Conservation (phyloP, 2,113 vertebrate genomes). For the Diglossa brunneiventris region DNA sequence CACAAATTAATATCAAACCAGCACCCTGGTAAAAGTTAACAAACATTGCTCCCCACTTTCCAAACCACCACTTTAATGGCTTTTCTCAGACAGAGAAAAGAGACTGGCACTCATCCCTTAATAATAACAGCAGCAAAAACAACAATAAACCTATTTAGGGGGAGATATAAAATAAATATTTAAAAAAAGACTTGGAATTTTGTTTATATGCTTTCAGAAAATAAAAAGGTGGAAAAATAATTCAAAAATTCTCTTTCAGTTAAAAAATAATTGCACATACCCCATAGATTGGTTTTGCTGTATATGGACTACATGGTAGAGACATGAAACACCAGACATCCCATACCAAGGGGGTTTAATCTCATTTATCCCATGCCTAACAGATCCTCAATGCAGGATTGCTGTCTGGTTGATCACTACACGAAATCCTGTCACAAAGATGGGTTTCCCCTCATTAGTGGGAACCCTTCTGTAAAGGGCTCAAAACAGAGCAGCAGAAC, state of each 20-base stretch:
- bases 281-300: background rate
- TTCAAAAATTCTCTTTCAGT: background rate
- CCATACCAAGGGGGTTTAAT: background rate
- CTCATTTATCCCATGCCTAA: accelerated
- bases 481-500: background rate
- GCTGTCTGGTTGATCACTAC: accelerated
- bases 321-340: background rate
- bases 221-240: accelerated
- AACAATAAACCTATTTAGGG: background rate
- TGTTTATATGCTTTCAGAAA: background rate
- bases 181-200: background rate
- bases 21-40: accelerated
- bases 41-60: background rate
- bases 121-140: background rate
- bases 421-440: background rate
- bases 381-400: accelerated
- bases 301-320: background rate
- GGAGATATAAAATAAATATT: background rate
- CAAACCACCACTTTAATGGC: background rate
- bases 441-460: background rate
- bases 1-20: background rate
- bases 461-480: background rate
- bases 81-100: background rate
- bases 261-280: background rate
- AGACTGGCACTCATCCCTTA: background rate